A percentile compares a stretch with the other conserved stretches of the same genome.
Evolutionary conservation across 2,113 vertebrate species (phyloP).

Genomic region (Oryctolagus cuniculus): mOryCun1.1 NC_091452.1:19247501-19248000

Average conservation of each 20-base stretch:
- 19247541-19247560: accelerated
- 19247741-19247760: neutral
- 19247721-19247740: neutral
- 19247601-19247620: accelerated
- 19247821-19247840: neutral
- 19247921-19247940: conserved; percentile 51
- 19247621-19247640: too few species aligned
- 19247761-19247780: neutral
- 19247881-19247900: conserved; percentile 7
- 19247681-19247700: too few species aligned
- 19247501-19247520: accelerated
- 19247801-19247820: neutral
- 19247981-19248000: conserved; percentile 3
- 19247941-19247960: neutral
- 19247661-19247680: too few species aligned
- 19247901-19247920: conserved; percentile 45
- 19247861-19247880: neutral
- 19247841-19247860: neutral
- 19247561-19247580: accelerated
- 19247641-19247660: neutral
- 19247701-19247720: neutral
- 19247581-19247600: accelerated
- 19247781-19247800: neutral
- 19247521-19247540: neutral
- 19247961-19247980: neutral